These are phyloP conservation scores for Gobionotothen gibberifrons DNA, from an alignment of 2,797 vertebrate genomes.

Conservation along the genomic window DNA sequence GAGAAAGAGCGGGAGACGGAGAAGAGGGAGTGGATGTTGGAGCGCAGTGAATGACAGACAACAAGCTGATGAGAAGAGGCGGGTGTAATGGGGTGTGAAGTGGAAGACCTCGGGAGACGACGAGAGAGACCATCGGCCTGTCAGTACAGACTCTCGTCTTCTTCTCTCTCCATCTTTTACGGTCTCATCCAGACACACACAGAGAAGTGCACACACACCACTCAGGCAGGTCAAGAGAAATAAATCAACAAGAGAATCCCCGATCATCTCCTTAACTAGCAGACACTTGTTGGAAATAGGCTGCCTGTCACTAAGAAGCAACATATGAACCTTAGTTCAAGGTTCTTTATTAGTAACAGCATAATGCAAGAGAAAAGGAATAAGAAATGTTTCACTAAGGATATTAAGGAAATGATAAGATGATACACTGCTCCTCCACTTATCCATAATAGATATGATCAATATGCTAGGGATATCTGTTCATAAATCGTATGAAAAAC, in stretches of 20 bases:
- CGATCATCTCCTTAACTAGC: slow-evolving; percentile 50
- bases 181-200: slow-evolving; percentile 15
- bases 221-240: slow-evolving; percentile 36
- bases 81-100: slow-evolving; percentile 90
- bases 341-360: neutral
- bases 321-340: slow-evolving; percentile 20
- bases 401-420: neutral
- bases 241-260: slow-evolving; percentile 50
- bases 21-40: slow-evolving; percentile 49
- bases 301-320: slow-evolving; percentile 31
- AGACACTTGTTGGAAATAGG: slow-evolving; percentile 57
- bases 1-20: slow-evolving; percentile 41
- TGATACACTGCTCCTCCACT: neutral
- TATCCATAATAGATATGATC: slow-evolving; percentile 5
- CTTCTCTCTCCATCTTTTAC: slow-evolving; percentile 36
- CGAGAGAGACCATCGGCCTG: slow-evolving; percentile 72
- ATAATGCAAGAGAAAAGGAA: neutral
- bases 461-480: neutral
- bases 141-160: slow-evolving; percentile 53
- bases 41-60: slow-evolving; percentile 79
- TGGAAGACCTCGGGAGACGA: slow-evolving; percentile 81
- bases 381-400: no score
- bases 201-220: neutral
- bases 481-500: neutral
- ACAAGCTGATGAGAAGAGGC: slow-evolving; percentile 81